Percentiles rank a stretch among this genome's conserved stretches.
Conservation (phyloP, 35 echinoderm and acorn worm genomes). For the Ophioderma brevispina region DNA sequence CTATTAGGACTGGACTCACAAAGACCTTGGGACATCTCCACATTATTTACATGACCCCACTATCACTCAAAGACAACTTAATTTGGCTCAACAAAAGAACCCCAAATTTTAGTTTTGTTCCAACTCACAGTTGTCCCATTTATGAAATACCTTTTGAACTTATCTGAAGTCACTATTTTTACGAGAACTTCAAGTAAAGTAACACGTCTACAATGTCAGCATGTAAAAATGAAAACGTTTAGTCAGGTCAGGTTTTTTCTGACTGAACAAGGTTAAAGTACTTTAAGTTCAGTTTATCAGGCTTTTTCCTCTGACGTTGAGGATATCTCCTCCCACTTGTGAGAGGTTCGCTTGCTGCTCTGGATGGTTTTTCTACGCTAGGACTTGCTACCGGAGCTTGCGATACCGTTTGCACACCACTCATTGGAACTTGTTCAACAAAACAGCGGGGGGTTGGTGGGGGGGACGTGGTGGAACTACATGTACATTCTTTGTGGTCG, state of each 20-base stretch:
- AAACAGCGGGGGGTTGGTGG: neutral
- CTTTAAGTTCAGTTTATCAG: neutral
- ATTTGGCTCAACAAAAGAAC: neutral
- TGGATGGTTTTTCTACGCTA: neutral
- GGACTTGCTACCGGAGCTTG: constrained; percentile 1
- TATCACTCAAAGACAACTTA: too few relatives aligned
- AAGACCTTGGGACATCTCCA: too few relatives aligned
- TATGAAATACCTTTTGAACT: neutral
- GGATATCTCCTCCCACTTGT: neutral
- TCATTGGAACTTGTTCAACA: neutral
- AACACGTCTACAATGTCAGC: neutral
- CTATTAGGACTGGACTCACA: too few relatives aligned
- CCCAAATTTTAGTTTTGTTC: neutral
- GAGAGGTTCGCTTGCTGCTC: neutral
- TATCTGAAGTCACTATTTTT: neutral
- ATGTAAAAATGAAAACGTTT: neutral
- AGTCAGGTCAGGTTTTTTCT: neutral
- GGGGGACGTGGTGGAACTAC: too few relatives aligned
- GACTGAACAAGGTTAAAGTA: neutral
- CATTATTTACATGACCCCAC: too few relatives aligned
- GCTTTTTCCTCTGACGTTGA: neutral
- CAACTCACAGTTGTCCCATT: neutral
- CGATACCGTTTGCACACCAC: neutral
- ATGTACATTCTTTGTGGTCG: too few relatives aligned
- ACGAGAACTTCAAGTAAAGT: neutral